Percentiles rank a stretch among this genome's conserved stretches.
Evolutionary conservation across 1,140 invertebrate genomes (phyloP).

Genomic region (Luehdorfia chinensis): DNA sequence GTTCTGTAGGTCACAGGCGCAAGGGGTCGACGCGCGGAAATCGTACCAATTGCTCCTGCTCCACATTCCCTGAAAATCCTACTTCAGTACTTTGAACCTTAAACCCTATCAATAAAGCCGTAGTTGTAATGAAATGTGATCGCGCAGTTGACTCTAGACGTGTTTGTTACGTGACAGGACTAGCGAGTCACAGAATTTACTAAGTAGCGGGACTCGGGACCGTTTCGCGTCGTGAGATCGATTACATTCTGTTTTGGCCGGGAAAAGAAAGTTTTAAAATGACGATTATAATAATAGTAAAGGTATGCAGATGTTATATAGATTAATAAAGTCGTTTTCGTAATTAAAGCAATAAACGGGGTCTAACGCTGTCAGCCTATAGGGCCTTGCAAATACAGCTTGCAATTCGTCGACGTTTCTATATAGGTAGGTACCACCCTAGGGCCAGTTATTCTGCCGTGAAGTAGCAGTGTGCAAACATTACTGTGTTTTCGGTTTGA

Average conservation of each 20-base stretch:
- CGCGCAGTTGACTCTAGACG: slow-evolving; percentile 12
- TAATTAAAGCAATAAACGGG: too few species aligned
- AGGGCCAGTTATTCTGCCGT: too few species aligned
- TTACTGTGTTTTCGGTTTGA: too few species aligned
- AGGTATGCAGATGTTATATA: too few species aligned
- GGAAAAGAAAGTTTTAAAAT: neutral
- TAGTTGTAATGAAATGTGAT: neutral
- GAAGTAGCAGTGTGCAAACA: too few species aligned
- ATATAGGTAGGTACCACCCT: too few species aligned
- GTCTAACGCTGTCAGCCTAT: too few species aligned
- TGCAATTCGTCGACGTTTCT: too few species aligned
- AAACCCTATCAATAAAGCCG: slow-evolving; percentile 12
- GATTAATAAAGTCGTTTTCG: too few species aligned
- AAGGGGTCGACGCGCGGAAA: slow-evolving; percentile 43
- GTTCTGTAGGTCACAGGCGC: slow-evolving; percentile 62
- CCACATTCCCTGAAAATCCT: slow-evolving; percentile 8
- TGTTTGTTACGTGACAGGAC: slow-evolving; percentile 49
- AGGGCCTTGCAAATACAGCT: too few species aligned
- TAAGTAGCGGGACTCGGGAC: slow-evolving; percentile 34
- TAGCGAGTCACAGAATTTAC: slow-evolving; percentile 36
- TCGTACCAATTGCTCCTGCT: slow-evolving; percentile 49
- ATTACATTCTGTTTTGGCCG: slow-evolving; percentile 1
- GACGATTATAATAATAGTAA: too few species aligned
- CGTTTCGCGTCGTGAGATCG: slow-evolving; percentile 18
- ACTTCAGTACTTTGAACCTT: slow-evolving; percentile 21